Base-by-base conservation (phyloP, 2,888 invertebrate species). In the Callimorpha dominula region DNA sequence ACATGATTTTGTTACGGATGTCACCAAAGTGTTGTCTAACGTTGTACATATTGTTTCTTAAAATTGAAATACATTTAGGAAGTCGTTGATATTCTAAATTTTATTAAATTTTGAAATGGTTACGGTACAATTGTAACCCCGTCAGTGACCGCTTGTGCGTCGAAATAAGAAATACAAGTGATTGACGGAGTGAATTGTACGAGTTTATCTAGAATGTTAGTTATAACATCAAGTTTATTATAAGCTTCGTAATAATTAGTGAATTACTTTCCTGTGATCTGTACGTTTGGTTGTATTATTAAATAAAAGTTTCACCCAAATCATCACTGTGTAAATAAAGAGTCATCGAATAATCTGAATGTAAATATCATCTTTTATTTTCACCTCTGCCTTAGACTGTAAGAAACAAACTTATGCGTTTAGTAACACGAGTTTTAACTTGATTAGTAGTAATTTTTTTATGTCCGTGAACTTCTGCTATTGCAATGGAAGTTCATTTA, bases 331-430 rank as follows among this genome's bases (percentile, higher is more conserved):
- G 94, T 95, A 95, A 95, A 95, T 95, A 95, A 95, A 95, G 87
- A 92, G 88, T 93, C 94, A 94, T 95, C 93, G 93, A 94, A 94
- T 93, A 93, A 95, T 95, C 95, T 95, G 91, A 94, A 94, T 95
- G 95, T 95, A 93, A 31, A 77, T 54, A 60, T 31, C 62, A 86
- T 84, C 89, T 94, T 93, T 95, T 88, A 93, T 93, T 95, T 84
- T 11, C 43, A 72, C 17, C 65, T 8, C 42, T 12, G 2, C 15
- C 63, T 43, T 65, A 50, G 1, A 14, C 17, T 46, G 20, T 20
- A 64, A 43, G 11, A 20, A 11, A 43, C 0, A 43, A 50, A 57
- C 57, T n/a, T 12, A 31, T 57, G 9, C 11, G 12, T 57, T 12
- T 31, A 54, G 3, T n/a, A 4, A 11, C 20, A 5, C 20, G 12